Percentiles rank a stretch among this genome's conserved stretches.
Conservation (phyloP, 2,113 vertebrate species). For the Ornithorhynchus anatinus region DNA sequence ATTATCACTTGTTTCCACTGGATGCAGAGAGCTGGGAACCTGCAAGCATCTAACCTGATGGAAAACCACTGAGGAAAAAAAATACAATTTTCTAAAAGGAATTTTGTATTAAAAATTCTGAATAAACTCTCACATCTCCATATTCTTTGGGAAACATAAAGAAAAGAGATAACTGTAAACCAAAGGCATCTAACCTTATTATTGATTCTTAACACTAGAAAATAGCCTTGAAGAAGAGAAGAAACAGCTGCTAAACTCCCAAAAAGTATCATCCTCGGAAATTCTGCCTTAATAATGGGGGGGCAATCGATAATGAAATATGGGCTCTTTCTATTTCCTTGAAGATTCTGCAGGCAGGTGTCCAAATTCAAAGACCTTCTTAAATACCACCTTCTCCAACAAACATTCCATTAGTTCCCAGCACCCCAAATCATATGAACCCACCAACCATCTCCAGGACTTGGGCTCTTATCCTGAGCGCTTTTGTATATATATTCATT, state of each 20-base stretch:
- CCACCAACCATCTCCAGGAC: too few relatives aligned
- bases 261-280: background rate
- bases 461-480: too few relatives aligned
- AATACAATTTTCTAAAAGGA: background rate
- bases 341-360: too few relatives aligned
- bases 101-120: background rate
- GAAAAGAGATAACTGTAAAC: conserved; percentile 1
- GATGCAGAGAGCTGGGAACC: background rate
- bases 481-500: too few relatives aligned
- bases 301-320: background rate
- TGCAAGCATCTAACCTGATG: background rate
- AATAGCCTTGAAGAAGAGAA: background rate
- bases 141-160: background rate
- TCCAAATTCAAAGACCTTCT: too few relatives aligned
- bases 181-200: background rate
- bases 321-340: background rate
- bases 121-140: background rate
- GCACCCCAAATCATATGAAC: too few relatives aligned
- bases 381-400: too few relatives aligned
- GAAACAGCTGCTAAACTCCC: background rate
- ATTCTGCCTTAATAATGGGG: background rate
- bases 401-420: too few relatives aligned
- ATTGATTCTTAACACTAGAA: background rate
- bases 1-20: background rate
- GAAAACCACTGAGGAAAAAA: background rate